phyloP scores from a whole-genome alignment of 2,888 invertebrate species.

The Thera obeliscata region DNA sequence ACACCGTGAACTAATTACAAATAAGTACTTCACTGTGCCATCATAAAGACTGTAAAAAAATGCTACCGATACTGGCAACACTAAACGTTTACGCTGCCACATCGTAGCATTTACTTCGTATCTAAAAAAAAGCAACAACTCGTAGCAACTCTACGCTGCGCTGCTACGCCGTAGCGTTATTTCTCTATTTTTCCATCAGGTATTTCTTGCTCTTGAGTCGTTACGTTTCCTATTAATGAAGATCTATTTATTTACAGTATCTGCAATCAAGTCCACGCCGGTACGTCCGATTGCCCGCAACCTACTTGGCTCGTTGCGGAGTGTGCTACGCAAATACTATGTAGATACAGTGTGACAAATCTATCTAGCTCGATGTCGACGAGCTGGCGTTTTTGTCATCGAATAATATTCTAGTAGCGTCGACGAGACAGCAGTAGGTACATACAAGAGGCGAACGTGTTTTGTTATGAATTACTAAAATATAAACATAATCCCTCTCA shows the following conservation, averaged over 20 bases:
- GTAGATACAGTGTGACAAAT: not conserved
- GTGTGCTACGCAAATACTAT: constrained; percentile 33
- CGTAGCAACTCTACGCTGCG: constrained; percentile 6
- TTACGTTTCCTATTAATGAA: constrained; percentile 30
- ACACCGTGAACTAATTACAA: too few species aligned
- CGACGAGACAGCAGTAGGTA: not conserved
- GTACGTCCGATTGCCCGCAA: constrained; percentile 64
- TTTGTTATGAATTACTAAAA: not conserved
- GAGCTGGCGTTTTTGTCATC: not conserved
- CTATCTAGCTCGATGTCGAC: not conserved
- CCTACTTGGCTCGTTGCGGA: constrained; percentile 65
- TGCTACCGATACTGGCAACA: not conserved
- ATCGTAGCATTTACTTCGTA: not conserved
- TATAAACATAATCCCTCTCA: too few species aligned
- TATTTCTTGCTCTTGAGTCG: constrained; percentile 13
- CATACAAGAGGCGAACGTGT: not conserved
- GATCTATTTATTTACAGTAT: constrained; percentile 37
- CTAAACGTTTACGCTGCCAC: not conserved
- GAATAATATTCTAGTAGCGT: not conserved
- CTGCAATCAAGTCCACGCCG: constrained; percentile 57
- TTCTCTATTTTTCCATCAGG: not conserved
- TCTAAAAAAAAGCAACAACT: not conserved
- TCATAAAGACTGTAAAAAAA: too few species aligned
- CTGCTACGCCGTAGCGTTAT: not conserved
- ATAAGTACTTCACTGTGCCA: too few species aligned